Evolutionary conservation across 2,113 vertebrate genomes (phyloP).

Genomic region (Ceratotherium simum): DNA sequence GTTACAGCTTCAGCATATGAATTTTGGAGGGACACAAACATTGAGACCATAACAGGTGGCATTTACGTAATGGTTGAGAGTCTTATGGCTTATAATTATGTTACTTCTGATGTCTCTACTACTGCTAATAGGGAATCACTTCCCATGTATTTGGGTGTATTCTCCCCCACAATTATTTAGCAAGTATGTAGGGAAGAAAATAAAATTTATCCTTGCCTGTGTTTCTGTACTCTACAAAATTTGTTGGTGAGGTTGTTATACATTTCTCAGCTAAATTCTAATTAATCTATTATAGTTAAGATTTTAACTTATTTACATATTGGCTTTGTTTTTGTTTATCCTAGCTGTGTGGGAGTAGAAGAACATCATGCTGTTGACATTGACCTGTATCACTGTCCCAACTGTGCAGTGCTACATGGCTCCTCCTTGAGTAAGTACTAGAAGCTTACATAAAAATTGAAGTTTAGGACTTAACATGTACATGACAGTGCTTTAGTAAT

Average conservation of each 20-base stretch:
- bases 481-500: background rate
- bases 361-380: conserved; percentile 99
- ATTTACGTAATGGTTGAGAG: conserved; percentile 10
- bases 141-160: background rate
- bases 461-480: background rate
- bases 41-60: conserved; percentile 1
- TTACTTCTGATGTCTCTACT: conserved; percentile 16
- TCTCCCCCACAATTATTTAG: background rate
- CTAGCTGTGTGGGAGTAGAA: conserved; percentile 97
- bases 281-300: background rate
- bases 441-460: background rate
- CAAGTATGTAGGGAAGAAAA: background rate
- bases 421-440: conserved; percentile 96
- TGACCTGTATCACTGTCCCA: conserved; percentile 99
- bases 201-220: background rate
- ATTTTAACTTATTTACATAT: background rate
- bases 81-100: background rate
- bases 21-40: background rate
- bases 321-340: conserved; percentile 64
- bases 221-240: conserved; percentile 4
- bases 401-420: conserved; percentile 94
- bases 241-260: background rate
- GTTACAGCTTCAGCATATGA: background rate
- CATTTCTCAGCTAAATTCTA: conserved; percentile 13
- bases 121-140: background rate